phyloP scores from a whole-genome alignment of 2,797 vertebrate genomes.

The Rhinatrema bivittatum region DNA sequence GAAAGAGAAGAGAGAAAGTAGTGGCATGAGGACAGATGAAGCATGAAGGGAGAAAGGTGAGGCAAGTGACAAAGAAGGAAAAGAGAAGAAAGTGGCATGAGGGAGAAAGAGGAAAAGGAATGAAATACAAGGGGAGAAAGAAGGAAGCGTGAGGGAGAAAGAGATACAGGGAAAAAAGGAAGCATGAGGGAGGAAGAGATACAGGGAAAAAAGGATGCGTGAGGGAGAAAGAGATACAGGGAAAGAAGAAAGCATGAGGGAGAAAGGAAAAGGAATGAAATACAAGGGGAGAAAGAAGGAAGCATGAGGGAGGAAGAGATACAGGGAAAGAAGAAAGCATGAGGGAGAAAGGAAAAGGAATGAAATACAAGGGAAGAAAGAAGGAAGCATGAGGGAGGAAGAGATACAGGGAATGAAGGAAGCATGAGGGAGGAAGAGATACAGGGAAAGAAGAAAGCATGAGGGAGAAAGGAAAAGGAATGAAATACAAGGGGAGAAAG shows the following conservation, averaged over 20 bases:
- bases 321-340: background rate
- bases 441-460: no score
- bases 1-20: no score
- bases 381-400: background rate
- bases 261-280: background rate
- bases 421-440: background rate
- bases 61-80: background rate
- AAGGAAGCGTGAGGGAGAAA: background rate
- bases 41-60: background rate
- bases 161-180: no score
- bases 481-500: background rate
- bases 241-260: no score
- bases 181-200: background rate
- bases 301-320: background rate
- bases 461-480: background rate
- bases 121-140: background rate
- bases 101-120: background rate
- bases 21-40: no score
- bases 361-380: background rate
- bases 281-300: background rate
- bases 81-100: background rate
- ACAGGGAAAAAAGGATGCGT: no score
- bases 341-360: background rate
- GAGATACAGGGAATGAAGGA: no score
- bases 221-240: background rate